Evolutionary conservation across 2,888 invertebrate species (phyloP).

Genomic region (Sphaerophoria taeniata): DNA sequence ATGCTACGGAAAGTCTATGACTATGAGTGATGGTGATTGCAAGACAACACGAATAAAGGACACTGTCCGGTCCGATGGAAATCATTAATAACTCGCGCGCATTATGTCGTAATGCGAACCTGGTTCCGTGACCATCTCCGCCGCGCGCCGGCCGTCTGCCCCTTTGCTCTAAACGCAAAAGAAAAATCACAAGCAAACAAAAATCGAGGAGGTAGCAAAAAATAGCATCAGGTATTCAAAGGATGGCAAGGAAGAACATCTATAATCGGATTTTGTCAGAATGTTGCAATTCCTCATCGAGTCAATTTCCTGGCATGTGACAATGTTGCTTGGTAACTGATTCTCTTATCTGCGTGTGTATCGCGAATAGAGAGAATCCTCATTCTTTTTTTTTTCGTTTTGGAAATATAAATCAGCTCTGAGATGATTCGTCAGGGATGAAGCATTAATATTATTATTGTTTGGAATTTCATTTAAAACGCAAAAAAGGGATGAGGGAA

Average conservation of each 20-base stretch:
- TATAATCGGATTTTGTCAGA: constrained; percentile 65
- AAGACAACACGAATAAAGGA: constrained; percentile 72
- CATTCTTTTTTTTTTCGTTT: constrained; percentile 23
- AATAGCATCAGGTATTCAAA: constrained; percentile 36
- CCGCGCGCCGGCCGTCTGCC: constrained; percentile 33
- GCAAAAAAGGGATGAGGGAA: background rate
- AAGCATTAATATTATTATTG: constrained; percentile 25
- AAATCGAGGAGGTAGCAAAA: constrained; percentile 30
- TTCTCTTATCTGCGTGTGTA: constrained; percentile 39
- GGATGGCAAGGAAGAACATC: constrained; percentile 47
- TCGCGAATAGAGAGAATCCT: constrained; percentile 24
- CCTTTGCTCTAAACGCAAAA: background rate
- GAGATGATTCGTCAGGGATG: constrained; percentile 15
- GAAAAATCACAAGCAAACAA: constrained; percentile 72
- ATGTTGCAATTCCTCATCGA: constrained; percentile 71
- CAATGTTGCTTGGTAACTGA: constrained; percentile 64
- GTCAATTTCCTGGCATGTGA: constrained; percentile 72
- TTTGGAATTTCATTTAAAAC: background rate
- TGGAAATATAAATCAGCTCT: constrained; percentile 47
- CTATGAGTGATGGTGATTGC: constrained; percentile 73
- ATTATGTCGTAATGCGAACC: constrained; percentile 67
- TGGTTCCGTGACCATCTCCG: background rate
- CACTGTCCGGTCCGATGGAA: constrained; percentile 58
- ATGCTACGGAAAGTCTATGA: constrained; percentile 62
- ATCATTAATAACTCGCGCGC: constrained; percentile 72